phyloP scores from a whole-genome alignment of 2,113 vertebrate species.

The Chaenogobius annularis region DNA sequence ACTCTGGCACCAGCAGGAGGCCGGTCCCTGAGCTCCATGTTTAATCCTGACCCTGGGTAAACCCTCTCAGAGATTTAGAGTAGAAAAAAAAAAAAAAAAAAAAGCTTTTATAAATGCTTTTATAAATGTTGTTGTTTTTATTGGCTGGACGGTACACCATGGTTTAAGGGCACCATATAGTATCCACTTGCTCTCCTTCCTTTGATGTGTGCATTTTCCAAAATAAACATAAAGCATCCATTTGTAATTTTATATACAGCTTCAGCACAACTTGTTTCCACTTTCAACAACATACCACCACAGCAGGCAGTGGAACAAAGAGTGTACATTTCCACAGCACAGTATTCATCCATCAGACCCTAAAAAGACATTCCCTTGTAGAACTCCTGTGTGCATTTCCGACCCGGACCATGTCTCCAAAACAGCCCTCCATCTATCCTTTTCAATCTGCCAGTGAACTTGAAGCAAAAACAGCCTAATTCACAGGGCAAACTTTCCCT shows the following conservation, averaged over 20 bases:
- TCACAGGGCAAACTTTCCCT: conserved; percentile 76
- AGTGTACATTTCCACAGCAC: conserved; percentile 15
- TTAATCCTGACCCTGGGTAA: no score
- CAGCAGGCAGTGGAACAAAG: conserved; percentile 11
- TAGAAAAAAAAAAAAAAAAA: no score
- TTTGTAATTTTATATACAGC: neutral
- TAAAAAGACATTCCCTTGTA: conserved; percentile 36
- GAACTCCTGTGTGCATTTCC: conserved; percentile 35
- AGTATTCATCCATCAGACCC: conserved; percentile 21
- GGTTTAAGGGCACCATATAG: no score
- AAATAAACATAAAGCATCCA: neutral
- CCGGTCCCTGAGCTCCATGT: no score
- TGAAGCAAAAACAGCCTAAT: conserved; percentile 80
- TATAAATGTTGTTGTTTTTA: no score
- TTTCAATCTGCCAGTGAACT: conserved; percentile 77
- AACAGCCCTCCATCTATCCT: conserved; percentile 44
- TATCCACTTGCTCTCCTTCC: no score
- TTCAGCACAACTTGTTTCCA: neutral
- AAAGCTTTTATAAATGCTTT: no score
- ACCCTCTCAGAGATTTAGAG: no score
- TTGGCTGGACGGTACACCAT: no score
- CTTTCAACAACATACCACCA: conserved; percentile 4
- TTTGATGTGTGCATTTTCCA: no score
- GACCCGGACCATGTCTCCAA: conserved; percentile 30
- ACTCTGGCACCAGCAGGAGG: no score